Conservation (phyloP, 2,113 vertebrate species). For the Eira barbara region DNA sequence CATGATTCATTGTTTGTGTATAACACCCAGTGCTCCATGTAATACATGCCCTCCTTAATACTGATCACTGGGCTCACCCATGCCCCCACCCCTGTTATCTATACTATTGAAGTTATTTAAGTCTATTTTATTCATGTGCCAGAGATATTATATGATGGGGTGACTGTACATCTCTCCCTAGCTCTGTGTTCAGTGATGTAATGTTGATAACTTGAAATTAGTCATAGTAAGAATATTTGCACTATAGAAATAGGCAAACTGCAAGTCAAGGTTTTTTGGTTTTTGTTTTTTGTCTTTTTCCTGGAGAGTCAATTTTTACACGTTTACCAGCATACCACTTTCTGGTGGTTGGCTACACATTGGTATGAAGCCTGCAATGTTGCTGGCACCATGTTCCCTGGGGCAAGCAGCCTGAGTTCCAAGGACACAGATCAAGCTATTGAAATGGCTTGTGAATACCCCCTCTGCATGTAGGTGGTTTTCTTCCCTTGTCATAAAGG, state of each 20-base stretch:
- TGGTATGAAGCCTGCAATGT: background rate
- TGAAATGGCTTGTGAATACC: background rate
- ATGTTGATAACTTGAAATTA: background rate
- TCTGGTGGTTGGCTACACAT: background rate
- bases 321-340: background rate
- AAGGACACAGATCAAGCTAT: background rate
- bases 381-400: background rate
- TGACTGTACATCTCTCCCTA: background rate
- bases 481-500: background rate
- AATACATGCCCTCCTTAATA: too few species aligned
- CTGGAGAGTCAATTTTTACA: background rate
- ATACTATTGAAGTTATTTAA: background rate
- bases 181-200: background rate
- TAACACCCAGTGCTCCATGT: too few species aligned
- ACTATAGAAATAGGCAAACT: background rate
- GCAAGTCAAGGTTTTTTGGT: background rate
- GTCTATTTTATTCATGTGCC: background rate
- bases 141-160: background rate
- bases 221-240: background rate
- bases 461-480: background rate
- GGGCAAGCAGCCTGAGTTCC: background rate
- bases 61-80: too few species aligned
- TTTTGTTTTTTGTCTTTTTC: background rate
- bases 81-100: background rate
- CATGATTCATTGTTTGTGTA: too few species aligned